Evolutionary conservation across 2,113 vertebrate species (phyloP).

Genomic region (Anoplopoma fimbria): DNA sequence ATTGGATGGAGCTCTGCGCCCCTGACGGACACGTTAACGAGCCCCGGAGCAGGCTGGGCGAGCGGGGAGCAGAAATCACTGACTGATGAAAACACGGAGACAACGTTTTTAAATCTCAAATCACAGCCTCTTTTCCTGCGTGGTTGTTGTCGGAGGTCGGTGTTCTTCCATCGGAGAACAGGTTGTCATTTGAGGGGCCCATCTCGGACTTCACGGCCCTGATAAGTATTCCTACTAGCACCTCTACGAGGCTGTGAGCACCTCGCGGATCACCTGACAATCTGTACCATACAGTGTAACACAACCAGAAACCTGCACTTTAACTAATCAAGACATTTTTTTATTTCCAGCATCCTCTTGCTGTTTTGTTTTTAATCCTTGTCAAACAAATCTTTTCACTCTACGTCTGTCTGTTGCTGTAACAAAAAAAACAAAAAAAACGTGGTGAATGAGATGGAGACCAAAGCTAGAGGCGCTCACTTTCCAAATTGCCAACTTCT

Average conservation of each 20-base stretch:
- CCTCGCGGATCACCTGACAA: slow-evolving; percentile 67
- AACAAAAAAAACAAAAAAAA: slow-evolving; percentile 1
- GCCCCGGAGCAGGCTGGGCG: not conserved
- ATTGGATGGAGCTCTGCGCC: slow-evolving; percentile 52
- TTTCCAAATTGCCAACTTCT: slow-evolving; percentile 22
- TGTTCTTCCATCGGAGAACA: slow-evolving; percentile 12
- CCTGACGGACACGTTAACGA: not conserved
- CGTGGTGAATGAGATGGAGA: not conserved
- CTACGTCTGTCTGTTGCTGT: slow-evolving; percentile 20
- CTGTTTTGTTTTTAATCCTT: slow-evolving; percentile 10
- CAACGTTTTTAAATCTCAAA: slow-evolving; percentile 22
- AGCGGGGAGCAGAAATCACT: slow-evolving; percentile 4
- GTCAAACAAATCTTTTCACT: not conserved
- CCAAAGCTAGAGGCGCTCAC: slow-evolving; percentile 23
- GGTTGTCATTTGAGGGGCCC: slow-evolving; percentile 42
- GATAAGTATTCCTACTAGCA: slow-evolving; percentile 22
- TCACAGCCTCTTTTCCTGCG: slow-evolving; percentile 38
- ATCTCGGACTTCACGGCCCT: slow-evolving; percentile 5
- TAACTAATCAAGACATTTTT: slow-evolving; percentile 67
- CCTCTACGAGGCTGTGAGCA: slow-evolving; percentile 23
- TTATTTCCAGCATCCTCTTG: slow-evolving; percentile 31
- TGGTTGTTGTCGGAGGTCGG: slow-evolving; percentile 8
- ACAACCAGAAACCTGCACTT: slow-evolving; percentile 80
- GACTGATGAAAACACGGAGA: slow-evolving; percentile 15
- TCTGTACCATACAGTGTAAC: slow-evolving; percentile 63